Conservation (phyloP, 2,113 vertebrate species). For the Pseudorhombus dupliciocellatus region DNA sequence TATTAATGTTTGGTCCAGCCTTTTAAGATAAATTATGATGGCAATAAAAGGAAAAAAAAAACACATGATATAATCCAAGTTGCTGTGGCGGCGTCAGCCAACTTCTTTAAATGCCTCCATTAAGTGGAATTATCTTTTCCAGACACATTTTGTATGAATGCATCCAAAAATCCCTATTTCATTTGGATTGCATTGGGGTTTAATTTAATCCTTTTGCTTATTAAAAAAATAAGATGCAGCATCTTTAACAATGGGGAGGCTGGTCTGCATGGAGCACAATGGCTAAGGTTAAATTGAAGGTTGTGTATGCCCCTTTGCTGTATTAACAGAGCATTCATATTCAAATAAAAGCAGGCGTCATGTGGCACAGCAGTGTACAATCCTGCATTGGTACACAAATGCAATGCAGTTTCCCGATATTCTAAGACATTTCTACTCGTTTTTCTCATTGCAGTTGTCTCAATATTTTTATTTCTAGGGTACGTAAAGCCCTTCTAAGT, state of each 20-base stretch:
- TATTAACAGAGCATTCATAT: constrained; percentile 76
- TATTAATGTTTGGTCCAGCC: constrained; percentile 18
- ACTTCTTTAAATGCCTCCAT: constrained; percentile 81
- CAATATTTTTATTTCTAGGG: constrained; percentile 23
- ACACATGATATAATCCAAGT: constrained; percentile 70
- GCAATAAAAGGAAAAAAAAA: constrained; percentile 40
- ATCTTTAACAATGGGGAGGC: constrained; percentile 80
- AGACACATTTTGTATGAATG: constrained; percentile 82
- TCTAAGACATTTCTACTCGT: constrained; percentile 5
- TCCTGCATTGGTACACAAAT: constrained; percentile 47
- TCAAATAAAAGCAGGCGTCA: constrained; percentile 70
- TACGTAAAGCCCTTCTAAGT: constrained; percentile 6
- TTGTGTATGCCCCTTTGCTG: constrained; percentile 77
- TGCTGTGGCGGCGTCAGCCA: constrained; percentile 70
- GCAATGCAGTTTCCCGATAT: constrained; percentile 41
- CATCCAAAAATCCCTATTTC: constrained; percentile 80
- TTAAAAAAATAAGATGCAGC: constrained; percentile 81
- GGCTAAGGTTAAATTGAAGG: constrained; percentile 83
- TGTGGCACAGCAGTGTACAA: constrained; percentile 47
- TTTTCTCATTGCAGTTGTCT: constrained; percentile 29
- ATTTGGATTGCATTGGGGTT: constrained; percentile 80
- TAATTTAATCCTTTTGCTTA: constrained; percentile 83
- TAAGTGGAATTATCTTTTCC: constrained; percentile 85
- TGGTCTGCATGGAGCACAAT: constrained; percentile 78
- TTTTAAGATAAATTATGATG: constrained; percentile 45